Base-by-base conservation (phyloP, 2,888 invertebrate species). In the Idaea aversata region DNA sequence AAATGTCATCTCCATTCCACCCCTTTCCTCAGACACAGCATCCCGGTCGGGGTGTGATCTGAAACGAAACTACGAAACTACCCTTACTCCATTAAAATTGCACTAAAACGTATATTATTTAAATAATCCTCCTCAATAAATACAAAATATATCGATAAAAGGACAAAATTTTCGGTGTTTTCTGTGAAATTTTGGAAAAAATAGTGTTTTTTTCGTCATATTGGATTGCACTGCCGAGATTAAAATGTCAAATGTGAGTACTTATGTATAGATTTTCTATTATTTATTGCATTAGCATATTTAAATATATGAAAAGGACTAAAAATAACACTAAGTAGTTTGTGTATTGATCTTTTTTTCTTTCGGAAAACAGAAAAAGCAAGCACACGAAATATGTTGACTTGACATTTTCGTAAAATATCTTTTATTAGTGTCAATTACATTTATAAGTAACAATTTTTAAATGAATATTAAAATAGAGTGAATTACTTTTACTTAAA, bases 11-110 rank as follows among this genome's bases (percentile, higher is more conserved):
- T 88, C 88, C 72, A 84, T 65, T 47, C 67, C 71, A 75, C 77
- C 77, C 36, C 68, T 81, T 77, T 78, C 78, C 81, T 64, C 65
- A 77, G 80, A 81, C 85, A 87, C 78, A 89, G 87, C 88, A 88
- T 83, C 83, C 85, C 84, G 76, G 73, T 82, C 84, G 87, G 91
- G 91, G 91, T 91, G 91, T 91, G 91, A 88, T 88, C 89, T 77
- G 80, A 77, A 74, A 66, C 62, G 25, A 57, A 61, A 25, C 25
- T 25, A 57, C 74, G 79, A 74, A 83, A 84, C 82, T 83, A 80
- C 82, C 82, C 80, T 81, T 75, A 76, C 79, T 84, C 82, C 83
- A 84, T 87, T 78, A 86, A 86, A 85, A 84, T 84, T 83, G 84
- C 83, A 85, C 86, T 85, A 86, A 84, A 87, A 85, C 77, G 75